phyloP scores from a whole-genome alignment of 2,797 vertebrate genomes.

The Notolabrus celidotus region DNA sequence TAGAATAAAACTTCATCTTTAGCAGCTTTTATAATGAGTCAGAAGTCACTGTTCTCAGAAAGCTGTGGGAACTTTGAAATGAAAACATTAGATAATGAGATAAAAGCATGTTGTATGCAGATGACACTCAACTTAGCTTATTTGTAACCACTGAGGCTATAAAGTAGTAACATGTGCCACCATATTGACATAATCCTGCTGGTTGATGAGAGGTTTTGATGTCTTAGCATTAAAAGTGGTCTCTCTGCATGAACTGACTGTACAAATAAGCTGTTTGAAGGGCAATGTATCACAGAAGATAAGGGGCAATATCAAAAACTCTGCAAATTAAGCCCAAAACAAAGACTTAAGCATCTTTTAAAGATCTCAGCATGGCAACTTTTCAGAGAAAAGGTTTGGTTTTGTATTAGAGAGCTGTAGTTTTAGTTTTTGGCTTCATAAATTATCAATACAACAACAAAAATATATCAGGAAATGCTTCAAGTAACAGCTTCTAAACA shows the following conservation, averaged over 20 bases:
- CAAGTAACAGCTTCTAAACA: constrained; percentile 22
- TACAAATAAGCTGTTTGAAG: not conserved
- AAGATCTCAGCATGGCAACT: no score
- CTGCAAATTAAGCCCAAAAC: no score
- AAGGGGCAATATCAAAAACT: no score
- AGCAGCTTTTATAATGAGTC: not conserved
- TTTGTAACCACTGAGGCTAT: not conserved
- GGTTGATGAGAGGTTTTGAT: constrained; percentile 16
- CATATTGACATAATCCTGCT: not conserved
- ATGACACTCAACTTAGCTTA: constrained; percentile 1
- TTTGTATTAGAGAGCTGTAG: not conserved
- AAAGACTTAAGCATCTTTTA: no score
- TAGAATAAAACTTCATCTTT: not conserved
- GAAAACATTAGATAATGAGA: constrained; percentile 30
- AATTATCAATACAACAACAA: not conserved
- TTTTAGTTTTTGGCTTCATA: constrained; percentile 5
- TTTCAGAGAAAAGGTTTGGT: not conserved
- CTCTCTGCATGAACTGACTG: no score
- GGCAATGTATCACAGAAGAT: no score
- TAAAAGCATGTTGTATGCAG: not conserved
- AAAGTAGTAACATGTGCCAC: constrained; percentile 1
- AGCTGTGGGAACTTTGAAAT: constrained; percentile 19
- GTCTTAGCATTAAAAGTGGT: not conserved
- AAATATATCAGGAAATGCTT: not conserved
- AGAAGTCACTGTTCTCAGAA: not conserved